These are phyloP conservation scores for Notarius lentiginosus DNA, from an alignment of 2,113 vertebrate species.

Conservation along the genomic window DNA sequence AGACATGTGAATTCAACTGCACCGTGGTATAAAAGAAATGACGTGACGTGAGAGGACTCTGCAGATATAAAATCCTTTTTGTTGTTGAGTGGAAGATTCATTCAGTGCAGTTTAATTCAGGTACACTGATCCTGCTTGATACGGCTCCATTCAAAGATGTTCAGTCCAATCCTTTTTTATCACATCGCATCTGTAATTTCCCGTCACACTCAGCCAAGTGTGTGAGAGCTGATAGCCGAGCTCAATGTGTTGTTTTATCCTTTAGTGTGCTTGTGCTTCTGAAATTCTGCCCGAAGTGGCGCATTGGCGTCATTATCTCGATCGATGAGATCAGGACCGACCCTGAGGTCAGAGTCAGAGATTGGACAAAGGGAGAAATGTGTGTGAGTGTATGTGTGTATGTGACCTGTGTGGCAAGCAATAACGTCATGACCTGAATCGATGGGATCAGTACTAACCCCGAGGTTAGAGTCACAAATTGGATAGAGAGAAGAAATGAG, in stretches of 20 bases:
- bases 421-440: conserved; percentile 33
- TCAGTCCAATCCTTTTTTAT: not conserved
- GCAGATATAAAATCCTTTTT: not conserved
- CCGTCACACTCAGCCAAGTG: not conserved
- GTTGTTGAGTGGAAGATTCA: not conserved
- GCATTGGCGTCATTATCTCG: conserved; percentile 25
- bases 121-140: not conserved
- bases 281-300: conserved; percentile 7
- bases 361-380: conserved; percentile 14
- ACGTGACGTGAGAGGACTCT: not conserved
- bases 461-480: conserved; percentile 28
- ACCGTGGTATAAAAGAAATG: not conserved
- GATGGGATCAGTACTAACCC: conserved; percentile 30
- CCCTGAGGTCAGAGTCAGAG: conserved; percentile 30
- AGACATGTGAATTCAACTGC: not conserved
- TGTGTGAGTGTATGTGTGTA: conserved; percentile 15
- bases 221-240: not conserved
- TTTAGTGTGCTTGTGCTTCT: not conserved
- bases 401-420: not conserved
- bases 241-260: not conserved
- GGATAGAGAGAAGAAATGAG: conserved; percentile 8
- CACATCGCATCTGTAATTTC: not conserved
- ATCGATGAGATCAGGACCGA: conserved; percentile 31
- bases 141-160: not conserved
- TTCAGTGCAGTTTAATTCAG: not conserved